Base-by-base conservation (phyloP, 2,113 vertebrate genomes). In the Platichthys stellatus region DNA sequence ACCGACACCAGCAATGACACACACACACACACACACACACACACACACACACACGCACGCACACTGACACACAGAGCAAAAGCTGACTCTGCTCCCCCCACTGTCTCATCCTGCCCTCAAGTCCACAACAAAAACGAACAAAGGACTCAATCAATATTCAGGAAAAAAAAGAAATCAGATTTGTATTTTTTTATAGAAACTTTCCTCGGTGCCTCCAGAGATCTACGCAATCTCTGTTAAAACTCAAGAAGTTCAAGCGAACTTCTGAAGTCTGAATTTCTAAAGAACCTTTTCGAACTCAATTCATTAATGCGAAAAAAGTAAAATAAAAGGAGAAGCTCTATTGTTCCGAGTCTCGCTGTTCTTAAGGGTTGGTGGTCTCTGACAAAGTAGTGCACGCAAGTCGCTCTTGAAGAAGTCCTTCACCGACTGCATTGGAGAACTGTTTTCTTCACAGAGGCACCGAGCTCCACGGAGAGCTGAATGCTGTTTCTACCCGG, bases 361-460 rank as follows among this genome's bases (percentile, higher is more conserved):
- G 4, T 47, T 80, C 28, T 28, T 45, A 21, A 5, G 51, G 17
- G 51, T 5, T 72, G 28, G 49, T 88, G 54, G 20, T 73, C 24
- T 79, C 38, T 82, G 57, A 69, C 35, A 68, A 56, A 80, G 59
- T 3, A 9, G 5, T 61, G 15, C 21, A 40, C 40, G 21, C 18
- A 64, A 72, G 59, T 0, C 4, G 7, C 58, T 65, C 53, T 20
- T 31, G 31, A 11, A 63, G 65, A 74, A 40, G 11, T 38, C 66
- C 60, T 64, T 78, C 59, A 47, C 56, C 63, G 40, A 31, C 24
- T 71, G 74, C 69, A 82, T 76, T 64, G 63, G 76, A 83, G 78
- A 81, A 81, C 80, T 72, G 72, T 74, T 82, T 85, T 86, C 83
- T 74, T 78, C 43, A 74, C 82, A 73, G 67, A 89, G 64, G 69